A percentile compares a stretch with the other conserved stretches of the same genome.
Conservation (phyloP, 1,140 invertebrate species). For the Habropoda laboriosa region DNA sequence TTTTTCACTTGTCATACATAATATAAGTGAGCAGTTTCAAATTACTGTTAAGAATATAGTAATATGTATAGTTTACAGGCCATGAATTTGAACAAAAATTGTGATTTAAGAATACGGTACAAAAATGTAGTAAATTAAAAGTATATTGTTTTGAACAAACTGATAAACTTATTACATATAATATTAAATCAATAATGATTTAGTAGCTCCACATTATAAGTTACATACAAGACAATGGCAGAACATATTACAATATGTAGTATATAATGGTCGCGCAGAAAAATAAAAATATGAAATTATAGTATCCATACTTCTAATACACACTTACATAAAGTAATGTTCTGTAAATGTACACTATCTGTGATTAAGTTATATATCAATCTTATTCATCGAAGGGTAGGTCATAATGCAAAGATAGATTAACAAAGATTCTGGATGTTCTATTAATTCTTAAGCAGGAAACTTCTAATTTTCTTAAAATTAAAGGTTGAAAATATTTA, state of each 20-base stretch:
- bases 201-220: neutral
- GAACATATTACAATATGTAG: constrained; percentile 22
- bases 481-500: constrained; percentile 24
- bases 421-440: constrained; percentile 33
- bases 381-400: neutral
- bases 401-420: constrained; percentile 15
- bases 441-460: constrained; percentile 12
- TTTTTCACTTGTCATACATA: constrained; percentile 25
- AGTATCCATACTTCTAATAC: constrained; percentile 25
- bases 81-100: constrained; percentile 17
- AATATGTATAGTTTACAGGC: neutral
- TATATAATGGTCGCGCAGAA: constrained; percentile 17
- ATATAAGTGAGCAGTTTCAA: constrained; percentile 32
- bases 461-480: constrained; percentile 29
- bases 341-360: constrained; percentile 27
- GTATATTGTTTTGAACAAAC: constrained; percentile 4
- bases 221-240: constrained; percentile 9
- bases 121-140: constrained; percentile 36
- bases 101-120: constrained; percentile 48
- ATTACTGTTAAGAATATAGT: constrained; percentile 7
- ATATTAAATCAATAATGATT: constrained; percentile 13
- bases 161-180: neutral
- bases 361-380: constrained; percentile 16
- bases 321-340: constrained; percentile 29
- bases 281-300: constrained; percentile 22